Base-by-base conservation (phyloP, 2,113 vertebrate genomes). In the Brachypteracias leptosomus region DNA sequence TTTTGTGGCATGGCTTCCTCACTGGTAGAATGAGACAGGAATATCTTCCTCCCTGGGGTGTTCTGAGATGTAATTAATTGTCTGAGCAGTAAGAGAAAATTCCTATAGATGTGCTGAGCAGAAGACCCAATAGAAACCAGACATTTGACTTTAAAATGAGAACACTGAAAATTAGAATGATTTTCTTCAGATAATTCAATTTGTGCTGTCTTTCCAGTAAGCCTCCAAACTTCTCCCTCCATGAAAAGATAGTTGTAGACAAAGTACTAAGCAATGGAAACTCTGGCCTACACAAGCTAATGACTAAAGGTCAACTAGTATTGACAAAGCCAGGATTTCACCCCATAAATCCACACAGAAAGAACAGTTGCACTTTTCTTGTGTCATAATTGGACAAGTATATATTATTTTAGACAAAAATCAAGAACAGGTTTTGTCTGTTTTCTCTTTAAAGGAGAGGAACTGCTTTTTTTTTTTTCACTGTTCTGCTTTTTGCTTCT, bases 61-160 rank as follows among this genome's bases (percentile, higher is more conserved):
- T 74, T 92, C 59, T 88, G 79, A 67, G 73, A 74, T 67, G 51
- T 13, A 86, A 65, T 80, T 93, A 95, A 89, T 71, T 90, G 72
- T 46, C 49, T 88, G 67, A 93, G 52, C 33, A 58, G 42, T 40
- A 66, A 58, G 15, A 85, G 63, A 47, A 80, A 92, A 89, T 42
- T 47, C 28, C 51, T 76, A 36, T 5, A 80, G n/a, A 66, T 49
- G 44, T 68, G 59, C 46, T 85, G 51, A 83, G 49, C 15, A 93
- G 78, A 90, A 79, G 46, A 90, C 22, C 51, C 55, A 74, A 51
- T 0, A 74, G 75, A 88, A 94, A 80, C 7, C n/a, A 86, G 68
- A 42, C 28, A 85, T 22, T 65, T 26, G 80, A 54, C 29, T 86
- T 83, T 55, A 73, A 90, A 90, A 86, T 46, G 40, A 85, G 58